Evolutionary conservation across 2,113 vertebrate genomes (phyloP), one percentile per base, ranked within the genome.

Genomic region (Anoura caudifer): DNA sequence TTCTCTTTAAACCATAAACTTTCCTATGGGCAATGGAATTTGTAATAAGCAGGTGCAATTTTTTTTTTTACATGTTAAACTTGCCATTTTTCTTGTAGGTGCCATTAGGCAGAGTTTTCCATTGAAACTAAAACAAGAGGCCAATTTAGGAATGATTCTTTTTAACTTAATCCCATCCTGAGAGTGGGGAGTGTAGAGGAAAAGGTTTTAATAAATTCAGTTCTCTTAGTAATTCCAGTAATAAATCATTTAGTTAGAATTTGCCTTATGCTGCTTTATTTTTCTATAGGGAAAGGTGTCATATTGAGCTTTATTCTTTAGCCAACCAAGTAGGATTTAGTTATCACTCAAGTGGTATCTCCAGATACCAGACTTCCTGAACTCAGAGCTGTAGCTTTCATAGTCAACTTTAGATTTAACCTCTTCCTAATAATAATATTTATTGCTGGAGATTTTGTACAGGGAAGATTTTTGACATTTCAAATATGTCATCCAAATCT

Each of bases 1-100:
- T 94, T 89, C 50, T 96, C 75, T 91, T 95, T 96, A 77, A 95
- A 94, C 54, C 87, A 0, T 95, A 45, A 96, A 89, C 36, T 92
- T 96, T 87, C 83, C 65, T 76, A 7, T 82, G 73, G 59, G 41
- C n/a, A 76, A 5, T 92, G 38, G 72, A 91, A 94, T 94, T 94
- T 79, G 47, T 17, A 86, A 70, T 95, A 95, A 88, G 67, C 67
- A 97, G 70, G 50, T 91, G 3, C 69, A 87, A 81, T 76, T 88
- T 79, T 54, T 87, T 75, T 69, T 96, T 96, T 81, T 73, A 50
- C 12, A 12, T 93, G 41, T 85, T 93, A 76, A 91, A 83, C 28
- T 94, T 92, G 52, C 88, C 17, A 7, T 95, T 94, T 90, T 15
- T 52, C 24, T 77, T 72, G 17, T 69, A 79, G 69, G 59, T 54